Evolutionary conservation across 2,888 invertebrate genomes (phyloP).

Genomic region (Acronicta alni): DNA sequence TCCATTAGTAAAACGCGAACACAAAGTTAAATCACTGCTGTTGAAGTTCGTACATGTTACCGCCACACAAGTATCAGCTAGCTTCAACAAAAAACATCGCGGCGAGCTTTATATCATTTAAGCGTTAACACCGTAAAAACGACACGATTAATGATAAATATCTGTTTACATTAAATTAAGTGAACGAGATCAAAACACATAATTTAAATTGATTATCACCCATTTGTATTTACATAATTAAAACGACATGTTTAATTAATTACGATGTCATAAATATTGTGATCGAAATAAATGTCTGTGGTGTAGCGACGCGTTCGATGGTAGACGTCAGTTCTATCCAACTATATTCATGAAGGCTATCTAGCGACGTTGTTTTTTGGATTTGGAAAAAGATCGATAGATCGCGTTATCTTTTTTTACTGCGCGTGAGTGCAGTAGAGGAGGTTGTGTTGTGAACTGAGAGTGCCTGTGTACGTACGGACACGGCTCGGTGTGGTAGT

Average conservation of each 20-base stretch:
- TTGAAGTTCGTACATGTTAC: constrained; percentile 65
- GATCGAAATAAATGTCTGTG: constrained; percentile 74
- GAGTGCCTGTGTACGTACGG: constrained; percentile 86
- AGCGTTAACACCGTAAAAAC: constrained; percentile 77
- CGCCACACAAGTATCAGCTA: constrained; percentile 66
- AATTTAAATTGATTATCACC: constrained; percentile 86
- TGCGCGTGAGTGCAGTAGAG: constrained; percentile 89
- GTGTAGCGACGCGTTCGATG: constrained; percentile 79
- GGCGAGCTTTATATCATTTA: constrained; percentile 62
- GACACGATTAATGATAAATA: constrained; percentile 82
- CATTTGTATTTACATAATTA: constrained; percentile 87
- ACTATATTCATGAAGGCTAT: constrained; percentile 81
- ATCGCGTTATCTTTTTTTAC: constrained; percentile 88
- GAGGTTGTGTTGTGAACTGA: constrained; percentile 88
- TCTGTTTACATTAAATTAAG: constrained; percentile 86
- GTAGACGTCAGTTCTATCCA: constrained; percentile 80
- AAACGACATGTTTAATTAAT: constrained; percentile 87
- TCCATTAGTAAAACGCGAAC: constrained; percentile 68
- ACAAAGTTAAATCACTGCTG: constrained; percentile 67
- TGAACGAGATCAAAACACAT: constrained; percentile 81
- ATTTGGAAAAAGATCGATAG: constrained; percentile 88
- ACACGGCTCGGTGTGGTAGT: constrained; percentile 71
- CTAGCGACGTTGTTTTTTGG: constrained; percentile 78
- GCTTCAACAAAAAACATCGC: constrained; percentile 69
- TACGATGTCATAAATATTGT: constrained; percentile 84